Base-by-base conservation (phyloP, 2,888 invertebrate species). In the Drosophila trichaetosa region DNA sequence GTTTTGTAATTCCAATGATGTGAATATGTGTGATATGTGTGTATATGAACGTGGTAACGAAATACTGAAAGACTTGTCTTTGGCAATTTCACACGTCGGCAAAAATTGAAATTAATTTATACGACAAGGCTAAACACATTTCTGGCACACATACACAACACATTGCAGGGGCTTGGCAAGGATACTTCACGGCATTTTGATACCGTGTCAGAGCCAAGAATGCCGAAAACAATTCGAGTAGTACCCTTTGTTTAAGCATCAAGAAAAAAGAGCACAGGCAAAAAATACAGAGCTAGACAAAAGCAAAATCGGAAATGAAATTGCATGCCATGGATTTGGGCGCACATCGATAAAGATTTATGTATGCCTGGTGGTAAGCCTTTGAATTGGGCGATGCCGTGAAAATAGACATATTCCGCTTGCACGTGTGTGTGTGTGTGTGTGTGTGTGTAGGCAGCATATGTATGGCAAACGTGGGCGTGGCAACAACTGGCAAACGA, bases 281-380 rank as follows among this genome's bases (percentile, higher is more conserved):
- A 69, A 82, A 73, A 62, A 40, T 60, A 63, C 63, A 64, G 70
- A 69, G 62, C 56, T 57, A 61, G 68, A 69, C 60, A 73, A 81
- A 76, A 60, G 66, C 69, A 63, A 84, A 79, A 76, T 76, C 69
- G 63, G 65, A 87, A 84, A 83, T 81, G 79, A 87, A 87, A 82
- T 76, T 83, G 76, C 79, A 68, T 79, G 76, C 69, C 80, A 78
- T 73, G 77, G 79, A 83, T 84, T 83, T 82, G 70, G 72, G 77
- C 71, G 53, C 80, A 84, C 88, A 85, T 87, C 86, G 86, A 87
- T 87, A 82, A 79, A 80, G 84, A 87, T 87, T 85, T 87, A 85
- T 87, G 78, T 72, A 24, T 76, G 52, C 56, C 58, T 42, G 56
- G 64, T 76, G 70, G 67, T 72, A 80, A 60, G 67, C 63, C 79